phyloP scores from a whole-genome alignment of 2,113 vertebrate species.

The Nematolebias whitei region DNA sequence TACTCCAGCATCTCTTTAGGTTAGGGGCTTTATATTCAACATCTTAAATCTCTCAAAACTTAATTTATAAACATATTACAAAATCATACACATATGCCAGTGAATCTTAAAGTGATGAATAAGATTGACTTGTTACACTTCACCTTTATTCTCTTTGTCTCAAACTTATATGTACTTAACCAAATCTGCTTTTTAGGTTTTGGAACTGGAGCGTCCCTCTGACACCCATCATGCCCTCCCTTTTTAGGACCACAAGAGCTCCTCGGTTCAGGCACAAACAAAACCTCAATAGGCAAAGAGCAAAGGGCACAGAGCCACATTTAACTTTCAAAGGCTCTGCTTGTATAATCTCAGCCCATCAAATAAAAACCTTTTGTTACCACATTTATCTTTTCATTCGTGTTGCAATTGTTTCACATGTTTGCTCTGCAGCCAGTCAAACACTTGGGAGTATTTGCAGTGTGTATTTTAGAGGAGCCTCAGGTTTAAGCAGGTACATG shows the following conservation, averaged over 20 bases:
- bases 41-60: no score
- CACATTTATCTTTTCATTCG: slow-evolving; percentile 63
- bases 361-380: slow-evolving; percentile 61
- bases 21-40: no score
- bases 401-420: slow-evolving; percentile 30
- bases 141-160: background rate
- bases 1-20: no score
- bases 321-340: slow-evolving; percentile 57
- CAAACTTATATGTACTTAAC: slow-evolving; percentile 6
- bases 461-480: slow-evolving; percentile 30
- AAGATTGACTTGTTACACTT: slow-evolving; percentile 5
- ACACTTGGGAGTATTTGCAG: slow-evolving; percentile 22
- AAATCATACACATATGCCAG: slow-evolving; percentile 9
- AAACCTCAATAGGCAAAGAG: slow-evolving; percentile 54
- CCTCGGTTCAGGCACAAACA: slow-evolving; percentile 69
- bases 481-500: background rate
- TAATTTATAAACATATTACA: no score
- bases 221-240: slow-evolving; percentile 25
- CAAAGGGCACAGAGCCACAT: slow-evolving; percentile 68
- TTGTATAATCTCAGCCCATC: slow-evolving; percentile 53
- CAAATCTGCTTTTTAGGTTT: slow-evolving; percentile 25
- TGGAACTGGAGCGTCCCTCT: slow-evolving; percentile 32
- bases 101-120: background rate
- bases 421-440: slow-evolving; percentile 25
- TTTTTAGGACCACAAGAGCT: slow-evolving; percentile 61